Evolutionary conservation across 2,888 invertebrate species (phyloP).

Genomic region (Perdita meconis): DNA sequence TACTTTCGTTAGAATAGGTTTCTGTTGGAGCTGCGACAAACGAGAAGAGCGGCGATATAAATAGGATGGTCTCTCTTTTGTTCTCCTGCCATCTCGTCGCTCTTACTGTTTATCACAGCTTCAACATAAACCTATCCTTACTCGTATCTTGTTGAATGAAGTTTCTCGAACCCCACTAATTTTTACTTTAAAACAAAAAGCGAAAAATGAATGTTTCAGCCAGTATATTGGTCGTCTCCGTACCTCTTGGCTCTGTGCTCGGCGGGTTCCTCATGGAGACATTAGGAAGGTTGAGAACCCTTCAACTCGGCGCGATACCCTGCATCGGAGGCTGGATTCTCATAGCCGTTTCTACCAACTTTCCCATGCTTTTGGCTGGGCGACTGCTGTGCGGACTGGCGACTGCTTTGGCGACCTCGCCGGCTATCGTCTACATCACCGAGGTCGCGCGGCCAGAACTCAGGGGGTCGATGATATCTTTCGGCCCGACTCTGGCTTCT

Average conservation of each 20-base stretch:
- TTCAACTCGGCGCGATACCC: conserved; percentile 86
- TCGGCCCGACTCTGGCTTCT: conserved; percentile 86
- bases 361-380: conserved; percentile 85
- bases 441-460: conserved; percentile 87
- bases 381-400: conserved; percentile 86
- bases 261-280: conserved; percentile 86
- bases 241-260: conserved; percentile 85
- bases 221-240: conserved; percentile 86
- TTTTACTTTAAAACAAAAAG: not conserved
- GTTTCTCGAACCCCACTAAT: too few relatives aligned
- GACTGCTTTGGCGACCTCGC: conserved; percentile 86
- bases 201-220: conserved; percentile 81
- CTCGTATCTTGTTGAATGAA: not conserved
- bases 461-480: conserved; percentile 87
- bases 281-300: conserved; percentile 86
- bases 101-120: too few relatives aligned
- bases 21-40: too few relatives aligned
- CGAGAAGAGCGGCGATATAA: too few relatives aligned
- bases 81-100: too few relatives aligned
- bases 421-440: conserved; percentile 87
- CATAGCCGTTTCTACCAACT: conserved; percentile 85
- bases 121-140: too few relatives aligned
- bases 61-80: too few relatives aligned
- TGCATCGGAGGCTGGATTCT: conserved; percentile 86
- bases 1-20: too few relatives aligned